Evolutionary conservation across 2,113 vertebrate species (phyloP).

Genomic region (Zonotrichia leucophrys): DNA sequence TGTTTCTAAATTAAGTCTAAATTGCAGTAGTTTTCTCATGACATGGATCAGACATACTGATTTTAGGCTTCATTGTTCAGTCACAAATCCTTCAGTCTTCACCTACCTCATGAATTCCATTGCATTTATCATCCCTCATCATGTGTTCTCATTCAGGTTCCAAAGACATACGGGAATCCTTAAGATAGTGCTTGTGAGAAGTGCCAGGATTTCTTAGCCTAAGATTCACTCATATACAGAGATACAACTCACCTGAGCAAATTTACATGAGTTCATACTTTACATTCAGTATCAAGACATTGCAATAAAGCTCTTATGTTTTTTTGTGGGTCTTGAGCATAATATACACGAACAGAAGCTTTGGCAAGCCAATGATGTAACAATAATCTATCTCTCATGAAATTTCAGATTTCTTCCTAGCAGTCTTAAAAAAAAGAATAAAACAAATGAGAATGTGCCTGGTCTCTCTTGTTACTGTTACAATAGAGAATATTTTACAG

Average conservation of each 20-base stretch:
- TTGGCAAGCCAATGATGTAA: background rate
- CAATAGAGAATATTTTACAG: background rate
- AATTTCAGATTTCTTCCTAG: background rate
- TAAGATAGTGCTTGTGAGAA: background rate
- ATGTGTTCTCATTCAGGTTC: background rate
- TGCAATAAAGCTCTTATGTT: background rate
- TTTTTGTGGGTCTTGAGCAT: background rate
- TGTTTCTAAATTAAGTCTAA: background rate
- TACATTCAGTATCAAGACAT: background rate
- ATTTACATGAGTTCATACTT: fast-evolving
- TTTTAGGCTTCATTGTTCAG: background rate
- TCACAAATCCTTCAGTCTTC: background rate
- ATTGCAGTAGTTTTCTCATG: background rate
- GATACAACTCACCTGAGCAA: background rate
- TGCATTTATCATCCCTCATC: background rate
- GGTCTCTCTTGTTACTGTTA: background rate
- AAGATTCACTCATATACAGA: background rate
- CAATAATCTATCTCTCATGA: background rate
- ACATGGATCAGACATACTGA: background rate
- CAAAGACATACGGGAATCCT: background rate
- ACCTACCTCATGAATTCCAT: background rate
- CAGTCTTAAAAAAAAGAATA: background rate
- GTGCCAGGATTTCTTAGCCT: background rate
- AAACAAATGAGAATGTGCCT: background rate
- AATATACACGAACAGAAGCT: background rate